Base-by-base conservation (phyloP, 1,140 invertebrate species). In the Diabrotica undecimpunctata region DNA sequence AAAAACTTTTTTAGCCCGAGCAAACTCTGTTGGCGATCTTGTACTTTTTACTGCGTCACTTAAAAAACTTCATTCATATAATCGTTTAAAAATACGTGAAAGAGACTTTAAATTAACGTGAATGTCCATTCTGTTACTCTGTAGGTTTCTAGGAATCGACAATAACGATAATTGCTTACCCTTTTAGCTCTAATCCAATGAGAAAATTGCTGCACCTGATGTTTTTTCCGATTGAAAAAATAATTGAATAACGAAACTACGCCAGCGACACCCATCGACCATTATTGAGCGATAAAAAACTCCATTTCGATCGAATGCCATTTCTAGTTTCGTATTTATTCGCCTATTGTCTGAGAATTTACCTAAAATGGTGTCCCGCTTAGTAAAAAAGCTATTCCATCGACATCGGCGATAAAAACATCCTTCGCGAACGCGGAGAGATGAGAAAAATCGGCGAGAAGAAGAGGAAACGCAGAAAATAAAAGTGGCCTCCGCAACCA, bases 311-410 rank as follows among this genome's bases (percentile, higher is more conserved):
- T 46, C n/a, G n/a, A 46, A 46, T 46, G 41, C 41, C 41, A 46
- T 46, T 46, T 46, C 41, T 46, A 46, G 41, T 10, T 46, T 9
- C 10, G 2, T 37, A 57, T 57, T 57, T 41, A 36, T 57, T 57
- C 55, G 55, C 38, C 55, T 57, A 57, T 57, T 57, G 55, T 57
- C 37, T 57, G 55, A 57, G 37, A 57, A 57, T 57, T 57, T 57
- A 57, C 55, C 55, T 57, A 57, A 57, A 57, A 57, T 57, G 55
- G 55, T 12, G n/a, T 8, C 35, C 25, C 10, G 10, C 12, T 57
- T 12, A n/a, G 7, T 5, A 57, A 57, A 57, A 57, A 57, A 38
- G 9, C 25, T 37, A 38, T 57, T 57, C 37, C 55, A 38, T 12
- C 38, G 37, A 38, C 55, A 37, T 11, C 36, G 55, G 55, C 37